Conservation (phyloP, 2,797 vertebrate species). For the Lindbergichthys nudifrons region DNA sequence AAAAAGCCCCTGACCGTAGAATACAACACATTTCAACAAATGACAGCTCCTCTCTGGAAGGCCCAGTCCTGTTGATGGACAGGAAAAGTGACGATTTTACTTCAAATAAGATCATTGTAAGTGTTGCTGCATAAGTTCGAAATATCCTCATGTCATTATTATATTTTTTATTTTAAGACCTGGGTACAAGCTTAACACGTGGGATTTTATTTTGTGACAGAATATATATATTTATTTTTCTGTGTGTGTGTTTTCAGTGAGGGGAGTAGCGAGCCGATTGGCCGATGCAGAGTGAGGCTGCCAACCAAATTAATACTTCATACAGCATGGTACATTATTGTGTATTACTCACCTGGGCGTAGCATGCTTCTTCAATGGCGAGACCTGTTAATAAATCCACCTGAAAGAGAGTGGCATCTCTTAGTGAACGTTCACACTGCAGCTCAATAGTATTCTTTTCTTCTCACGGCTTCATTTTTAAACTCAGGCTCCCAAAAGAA, state of each 20-base stretch:
- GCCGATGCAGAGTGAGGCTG: background rate
- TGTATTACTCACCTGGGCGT: constrained; percentile 89
- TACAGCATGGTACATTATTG: background rate
- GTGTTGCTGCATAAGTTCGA: too few relatives aligned
- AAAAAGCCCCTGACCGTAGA: background rate
- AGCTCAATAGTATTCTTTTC: background rate
- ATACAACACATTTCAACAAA: background rate
- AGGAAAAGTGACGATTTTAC: too few relatives aligned
- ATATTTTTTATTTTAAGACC: too few relatives aligned
- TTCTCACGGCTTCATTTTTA: background rate
- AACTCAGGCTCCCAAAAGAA: too few relatives aligned
- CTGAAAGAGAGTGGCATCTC: constrained; percentile 76
- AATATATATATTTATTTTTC: too few relatives aligned
- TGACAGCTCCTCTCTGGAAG: background rate
- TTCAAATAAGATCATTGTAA: too few relatives aligned
- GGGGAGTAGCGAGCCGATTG: too few relatives aligned
- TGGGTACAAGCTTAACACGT: too few relatives aligned
- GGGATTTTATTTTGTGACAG: too few relatives aligned
- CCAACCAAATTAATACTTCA: background rate
- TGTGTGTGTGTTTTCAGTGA: too few relatives aligned
- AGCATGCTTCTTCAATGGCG: constrained; percentile 98
- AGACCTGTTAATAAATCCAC: constrained; percentile 95
- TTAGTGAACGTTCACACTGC: constrained; percentile 1
- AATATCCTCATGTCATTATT: too few relatives aligned
- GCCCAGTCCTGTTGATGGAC: background rate